Percentiles rank a stretch among this genome's conserved stretches.
phyloP scores from a whole-genome alignment of 2,113 vertebrate species.

The Sander vitreus region DNA sequence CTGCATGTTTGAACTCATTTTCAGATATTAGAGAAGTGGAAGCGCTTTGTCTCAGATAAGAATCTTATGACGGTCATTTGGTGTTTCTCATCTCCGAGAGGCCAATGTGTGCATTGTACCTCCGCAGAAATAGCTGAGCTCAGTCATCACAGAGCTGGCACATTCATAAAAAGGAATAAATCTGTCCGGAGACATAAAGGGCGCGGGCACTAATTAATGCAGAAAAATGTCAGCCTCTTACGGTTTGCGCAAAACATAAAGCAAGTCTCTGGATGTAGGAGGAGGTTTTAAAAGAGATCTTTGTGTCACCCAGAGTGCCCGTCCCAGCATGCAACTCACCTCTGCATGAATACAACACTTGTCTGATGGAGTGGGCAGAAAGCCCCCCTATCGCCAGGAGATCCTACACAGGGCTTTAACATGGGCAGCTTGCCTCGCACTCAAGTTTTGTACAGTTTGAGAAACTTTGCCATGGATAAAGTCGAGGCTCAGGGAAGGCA shows the following conservation, averaged over 20 bases:
- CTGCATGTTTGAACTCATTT: slow-evolving; percentile 61
- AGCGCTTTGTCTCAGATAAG: slow-evolving; percentile 28
- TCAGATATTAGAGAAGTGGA: slow-evolving; percentile 39
- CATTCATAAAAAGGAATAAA: slow-evolving; percentile 78
- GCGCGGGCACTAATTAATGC: slow-evolving; percentile 80
- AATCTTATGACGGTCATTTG: slow-evolving; percentile 11
- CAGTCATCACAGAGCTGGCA: slow-evolving; percentile 57
- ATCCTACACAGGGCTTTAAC: slow-evolving; percentile 76
- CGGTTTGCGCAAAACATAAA: slow-evolving; percentile 81
- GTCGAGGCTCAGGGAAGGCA: slow-evolving; percentile 23
- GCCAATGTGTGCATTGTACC: slow-evolving; percentile 66
- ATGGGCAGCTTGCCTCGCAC: slow-evolving; percentile 63
- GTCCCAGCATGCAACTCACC: slow-evolving; percentile 86
- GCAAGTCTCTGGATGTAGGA: slow-evolving; percentile 83
- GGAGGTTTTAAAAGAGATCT: slow-evolving; percentile 83
- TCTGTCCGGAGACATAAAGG: slow-evolving; percentile 72
- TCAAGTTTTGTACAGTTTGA: slow-evolving; percentile 51
- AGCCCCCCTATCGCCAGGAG: slow-evolving; percentile 69
- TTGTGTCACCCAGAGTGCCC: slow-evolving; percentile 80
- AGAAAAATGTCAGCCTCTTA: slow-evolving; percentile 83
- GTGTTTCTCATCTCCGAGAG: slow-evolving; percentile 39
- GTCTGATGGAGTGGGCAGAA: slow-evolving; percentile 82
- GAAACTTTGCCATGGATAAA: slow-evolving; percentile 40
- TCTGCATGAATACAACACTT: slow-evolving; percentile 85
- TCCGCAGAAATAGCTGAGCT: slow-evolving; percentile 74